These are phyloP conservation scores for Arvicanthis niloticus DNA, from an alignment of 2,113 vertebrate species.

Conservation along the genomic window DNA sequence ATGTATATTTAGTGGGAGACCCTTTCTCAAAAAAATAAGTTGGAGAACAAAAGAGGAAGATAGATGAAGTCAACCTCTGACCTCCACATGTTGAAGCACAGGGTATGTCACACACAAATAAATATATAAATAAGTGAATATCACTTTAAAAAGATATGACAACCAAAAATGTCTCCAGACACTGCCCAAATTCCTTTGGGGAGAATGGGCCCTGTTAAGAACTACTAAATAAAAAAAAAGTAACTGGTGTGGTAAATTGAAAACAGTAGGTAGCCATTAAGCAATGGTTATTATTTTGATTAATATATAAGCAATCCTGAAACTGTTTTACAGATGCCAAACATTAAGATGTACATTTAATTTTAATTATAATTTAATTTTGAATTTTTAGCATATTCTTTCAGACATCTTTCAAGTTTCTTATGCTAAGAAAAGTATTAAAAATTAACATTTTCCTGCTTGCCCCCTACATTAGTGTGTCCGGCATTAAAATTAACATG, in stretches of 20 bases:
- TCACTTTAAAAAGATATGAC: not conserved
- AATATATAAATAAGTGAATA: not conserved
- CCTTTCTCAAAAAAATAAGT: not conserved
- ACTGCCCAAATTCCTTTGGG: not conserved
- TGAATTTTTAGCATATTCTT: not conserved
- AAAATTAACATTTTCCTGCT: constrained; percentile 15
- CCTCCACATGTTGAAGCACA: not conserved
- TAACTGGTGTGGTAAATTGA: not conserved
- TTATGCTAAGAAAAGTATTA: not conserved
- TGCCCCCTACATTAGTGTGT: not conserved
- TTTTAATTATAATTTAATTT: constrained; percentile 7
- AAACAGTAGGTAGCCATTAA: not conserved
- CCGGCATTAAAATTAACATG: not conserved
- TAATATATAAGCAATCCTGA: not conserved
- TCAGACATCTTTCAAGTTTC: not conserved
- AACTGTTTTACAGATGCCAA: not conserved
- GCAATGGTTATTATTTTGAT: not conserved
- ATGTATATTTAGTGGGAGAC: not conserved
- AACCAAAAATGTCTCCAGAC: not conserved
- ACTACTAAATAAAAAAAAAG: not conserved
- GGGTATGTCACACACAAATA: not conserved
- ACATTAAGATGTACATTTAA: constrained; percentile 41
- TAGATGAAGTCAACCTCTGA: not conserved
- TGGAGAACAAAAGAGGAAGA: not conserved
- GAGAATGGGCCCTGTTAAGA: not conserved